phyloP scores from a whole-genome alignment of 2,797 vertebrate species.

The Phoxinus dragarum region DNA sequence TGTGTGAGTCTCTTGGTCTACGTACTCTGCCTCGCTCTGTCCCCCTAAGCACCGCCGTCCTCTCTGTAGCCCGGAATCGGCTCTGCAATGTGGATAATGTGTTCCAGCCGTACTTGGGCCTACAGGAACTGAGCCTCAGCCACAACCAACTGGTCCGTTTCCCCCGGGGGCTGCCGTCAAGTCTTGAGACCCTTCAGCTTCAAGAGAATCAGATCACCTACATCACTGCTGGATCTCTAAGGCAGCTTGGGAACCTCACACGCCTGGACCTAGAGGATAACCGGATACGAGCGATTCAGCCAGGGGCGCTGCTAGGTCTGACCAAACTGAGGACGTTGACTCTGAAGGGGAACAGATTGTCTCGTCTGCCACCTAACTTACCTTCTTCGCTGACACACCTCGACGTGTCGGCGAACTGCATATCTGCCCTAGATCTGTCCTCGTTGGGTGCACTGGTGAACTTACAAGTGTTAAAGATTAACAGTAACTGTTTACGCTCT shows the following conservation, averaged over 20 bases:
- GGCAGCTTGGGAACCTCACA: conserved; percentile 79
- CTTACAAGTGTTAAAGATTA: conserved; percentile 80
- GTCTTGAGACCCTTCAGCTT: conserved; percentile 79
- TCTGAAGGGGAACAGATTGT: conserved; percentile 77
- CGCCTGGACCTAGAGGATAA: conserved; percentile 80
- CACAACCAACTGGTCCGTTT: conserved; percentile 78
- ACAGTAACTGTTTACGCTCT: conserved; percentile 80
- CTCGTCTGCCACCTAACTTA: conserved; percentile 71
- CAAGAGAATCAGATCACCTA: conserved; percentile 82
- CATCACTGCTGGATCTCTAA: conserved; percentile 75
- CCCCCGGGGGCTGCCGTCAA: conserved; percentile 80
- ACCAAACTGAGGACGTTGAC: conserved; percentile 73
- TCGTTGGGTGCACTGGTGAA: conserved; percentile 76
- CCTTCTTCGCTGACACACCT: conserved; percentile 77
- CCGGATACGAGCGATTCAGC: conserved; percentile 78
- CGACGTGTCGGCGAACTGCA: conserved; percentile 81
- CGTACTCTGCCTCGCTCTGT: conserved; percentile 75
- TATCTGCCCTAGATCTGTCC: conserved; percentile 72
- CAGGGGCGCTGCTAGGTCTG: conserved; percentile 74
- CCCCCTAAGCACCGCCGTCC: conserved; percentile 74
- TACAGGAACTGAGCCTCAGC: conserved; percentile 82
- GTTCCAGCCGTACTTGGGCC: conserved; percentile 71
- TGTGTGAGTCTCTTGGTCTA: conserved; percentile 82
- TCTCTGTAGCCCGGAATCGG: conserved; percentile 80
- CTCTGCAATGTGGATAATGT: conserved; percentile 81